Evolutionary conservation across 2,797 vertebrate species (phyloP).

Genomic region (Poliocrania exsul): DNA sequence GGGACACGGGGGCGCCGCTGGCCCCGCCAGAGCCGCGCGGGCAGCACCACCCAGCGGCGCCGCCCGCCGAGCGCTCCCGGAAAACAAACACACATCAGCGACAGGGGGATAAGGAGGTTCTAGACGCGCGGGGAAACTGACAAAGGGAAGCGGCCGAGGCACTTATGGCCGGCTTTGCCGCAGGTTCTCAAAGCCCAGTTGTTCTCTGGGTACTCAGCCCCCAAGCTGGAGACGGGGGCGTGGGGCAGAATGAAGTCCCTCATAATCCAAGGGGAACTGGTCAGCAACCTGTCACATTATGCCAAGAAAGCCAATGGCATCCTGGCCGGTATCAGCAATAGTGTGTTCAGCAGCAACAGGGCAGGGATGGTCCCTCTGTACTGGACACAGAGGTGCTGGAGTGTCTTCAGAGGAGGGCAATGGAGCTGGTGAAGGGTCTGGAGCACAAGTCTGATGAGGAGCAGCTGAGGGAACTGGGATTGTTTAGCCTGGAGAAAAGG

Average conservation of each 20-base stretch:
- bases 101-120: neutral
- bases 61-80: too few relatives aligned
- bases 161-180: too few relatives aligned
- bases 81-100: fast-evolving
- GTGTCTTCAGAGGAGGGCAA: neutral
- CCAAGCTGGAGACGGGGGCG: fast-evolving
- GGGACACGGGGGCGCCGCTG: too few relatives aligned
- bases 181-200: neutral
- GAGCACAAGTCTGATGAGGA: neutral
- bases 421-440: neutral
- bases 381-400: neutral
- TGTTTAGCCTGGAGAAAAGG: neutral
- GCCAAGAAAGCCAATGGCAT: neutral
- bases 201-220: neutral
- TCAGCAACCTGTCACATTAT: neutral
- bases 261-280: neutral
- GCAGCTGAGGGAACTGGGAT: neutral
- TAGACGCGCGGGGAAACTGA: neutral
- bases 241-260: neutral
- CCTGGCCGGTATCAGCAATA: neutral
- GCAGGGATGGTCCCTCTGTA: neutral
- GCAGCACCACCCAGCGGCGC: neutral
- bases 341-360: neutral
- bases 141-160: neutral
- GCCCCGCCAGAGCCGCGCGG: neutral